These are phyloP conservation scores for Resseliella maxima DNA, from an alignment of 2,888 invertebrate species.

Conservation along the genomic window DNA sequence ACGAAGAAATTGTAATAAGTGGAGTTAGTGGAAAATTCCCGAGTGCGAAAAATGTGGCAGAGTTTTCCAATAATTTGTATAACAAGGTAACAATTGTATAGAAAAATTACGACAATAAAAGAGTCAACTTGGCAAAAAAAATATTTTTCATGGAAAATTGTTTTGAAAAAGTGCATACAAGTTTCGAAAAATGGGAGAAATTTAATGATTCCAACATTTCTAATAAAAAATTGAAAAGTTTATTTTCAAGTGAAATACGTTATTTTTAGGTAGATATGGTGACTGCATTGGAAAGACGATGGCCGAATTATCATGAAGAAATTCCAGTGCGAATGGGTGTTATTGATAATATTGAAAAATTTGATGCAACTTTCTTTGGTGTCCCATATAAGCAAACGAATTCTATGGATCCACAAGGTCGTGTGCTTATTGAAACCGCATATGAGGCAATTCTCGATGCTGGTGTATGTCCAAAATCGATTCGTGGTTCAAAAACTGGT, in stretches of 20 bases:
- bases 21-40: conserved; percentile 82
- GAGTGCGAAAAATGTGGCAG: conserved; percentile 78
- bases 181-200: too few relatives aligned
- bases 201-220: background rate
- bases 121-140: too few relatives aligned
- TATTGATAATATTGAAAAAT: conserved; percentile 76
- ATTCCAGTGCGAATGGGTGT: conserved; percentile 81
- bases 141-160: too few relatives aligned
- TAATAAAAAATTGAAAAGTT: background rate
- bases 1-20: conserved; percentile 75
- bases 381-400: conserved; percentile 81
- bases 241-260: too few relatives aligned
- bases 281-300: conserved; percentile 81
- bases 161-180: too few relatives aligned
- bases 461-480: conserved; percentile 74
- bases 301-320: conserved; percentile 78
- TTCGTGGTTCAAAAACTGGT: conserved; percentile 77
- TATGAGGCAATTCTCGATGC: conserved; percentile 85
- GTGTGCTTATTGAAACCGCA: conserved; percentile 80
- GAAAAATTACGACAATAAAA: background rate
- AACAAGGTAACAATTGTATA: conserved; percentile 76
- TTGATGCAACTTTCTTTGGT: conserved; percentile 82
- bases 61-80: conserved; percentile 77
- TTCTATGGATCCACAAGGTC: conserved; percentile 82
- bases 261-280: conserved; percentile 79